Evolutionary conservation across 2,113 vertebrate species (phyloP).

Genomic region (Esox niger): DNA sequence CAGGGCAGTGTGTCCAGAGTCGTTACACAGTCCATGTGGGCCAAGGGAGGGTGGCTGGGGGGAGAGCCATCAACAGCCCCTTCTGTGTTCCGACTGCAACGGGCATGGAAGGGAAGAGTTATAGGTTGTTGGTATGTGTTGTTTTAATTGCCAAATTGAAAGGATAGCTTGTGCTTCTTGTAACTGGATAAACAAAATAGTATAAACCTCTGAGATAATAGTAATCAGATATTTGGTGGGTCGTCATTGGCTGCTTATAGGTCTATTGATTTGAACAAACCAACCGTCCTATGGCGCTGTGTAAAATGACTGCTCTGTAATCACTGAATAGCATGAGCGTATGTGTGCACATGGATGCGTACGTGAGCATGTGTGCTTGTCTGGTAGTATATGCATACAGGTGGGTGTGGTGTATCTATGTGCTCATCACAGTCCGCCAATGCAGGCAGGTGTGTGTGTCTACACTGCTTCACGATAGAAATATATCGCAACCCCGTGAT

Average conservation of each 20-base stretch:
- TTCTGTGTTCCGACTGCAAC: neutral
- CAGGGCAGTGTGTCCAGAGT: neutral
- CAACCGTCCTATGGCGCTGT: neutral
- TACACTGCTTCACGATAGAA: neutral
- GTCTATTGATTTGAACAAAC: neutral
- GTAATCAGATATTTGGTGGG: neutral
- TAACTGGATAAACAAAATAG: neutral
- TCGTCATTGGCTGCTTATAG: neutral
- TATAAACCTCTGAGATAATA: neutral
- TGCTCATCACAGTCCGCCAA: neutral
- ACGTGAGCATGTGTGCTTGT: neutral
- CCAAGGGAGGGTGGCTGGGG: neutral
- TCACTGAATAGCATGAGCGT: neutral
- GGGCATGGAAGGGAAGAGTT: neutral
- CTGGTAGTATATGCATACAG: neutral
- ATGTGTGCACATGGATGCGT: neutral
- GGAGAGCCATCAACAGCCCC: neutral
- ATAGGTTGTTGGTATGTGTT: neutral
- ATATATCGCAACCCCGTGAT: neutral
- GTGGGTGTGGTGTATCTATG: conserved; percentile 1
- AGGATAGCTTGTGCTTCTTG: neutral
- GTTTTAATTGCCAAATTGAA: neutral
- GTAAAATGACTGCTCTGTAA: neutral
- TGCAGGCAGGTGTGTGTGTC: neutral
- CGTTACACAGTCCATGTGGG: neutral